These are phyloP conservation scores for Volucella inflata DNA, from an alignment of 2,888 invertebrate species.

Conservation along the genomic window DNA sequence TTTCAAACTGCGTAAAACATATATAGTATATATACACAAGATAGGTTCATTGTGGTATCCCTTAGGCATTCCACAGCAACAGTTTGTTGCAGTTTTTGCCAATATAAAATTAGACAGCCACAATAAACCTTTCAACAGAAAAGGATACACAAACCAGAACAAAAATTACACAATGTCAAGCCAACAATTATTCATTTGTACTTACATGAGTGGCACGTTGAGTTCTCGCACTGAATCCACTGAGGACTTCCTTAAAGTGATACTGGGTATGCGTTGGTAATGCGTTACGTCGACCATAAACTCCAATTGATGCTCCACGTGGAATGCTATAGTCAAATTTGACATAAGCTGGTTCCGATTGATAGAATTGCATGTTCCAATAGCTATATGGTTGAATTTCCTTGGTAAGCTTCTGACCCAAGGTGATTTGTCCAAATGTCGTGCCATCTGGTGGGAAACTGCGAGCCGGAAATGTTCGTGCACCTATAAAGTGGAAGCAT, in stretches of 20 bases:
- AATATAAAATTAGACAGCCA: constrained; percentile 17
- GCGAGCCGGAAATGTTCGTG: constrained; percentile 93
- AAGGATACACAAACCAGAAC: constrained; percentile 24
- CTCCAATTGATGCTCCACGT: constrained; percentile 95
- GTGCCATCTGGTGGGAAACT: constrained; percentile 97
- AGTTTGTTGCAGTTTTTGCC: neutral
- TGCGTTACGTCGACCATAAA: constrained; percentile 96
- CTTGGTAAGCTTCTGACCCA: constrained; percentile 94
- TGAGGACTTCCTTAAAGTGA: constrained; percentile 96
- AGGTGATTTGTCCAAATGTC: constrained; percentile 94
- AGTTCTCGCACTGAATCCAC: constrained; percentile 93
- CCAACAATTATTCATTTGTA: constrained; percentile 78
- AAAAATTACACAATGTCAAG: neutral
- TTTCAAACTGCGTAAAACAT: constrained; percentile 56
- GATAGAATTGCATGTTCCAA: constrained; percentile 99
- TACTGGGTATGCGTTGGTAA: constrained; percentile 98
- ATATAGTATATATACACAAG: constrained; percentile 62
- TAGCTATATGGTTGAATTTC: constrained; percentile 97
- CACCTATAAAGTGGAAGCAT: constrained; percentile 86
- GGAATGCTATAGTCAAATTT: constrained; percentile 97
- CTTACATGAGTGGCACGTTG: constrained; percentile 94
- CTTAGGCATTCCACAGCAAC: constrained; percentile 17
- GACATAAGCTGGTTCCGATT: constrained; percentile 96
- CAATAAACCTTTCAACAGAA: constrained; percentile 5
- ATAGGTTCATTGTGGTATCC: constrained; percentile 25